These are phyloP conservation scores for Ellobium chinense DNA, from an alignment of 2,888 invertebrate genomes.

Conservation along the genomic window DNA sequence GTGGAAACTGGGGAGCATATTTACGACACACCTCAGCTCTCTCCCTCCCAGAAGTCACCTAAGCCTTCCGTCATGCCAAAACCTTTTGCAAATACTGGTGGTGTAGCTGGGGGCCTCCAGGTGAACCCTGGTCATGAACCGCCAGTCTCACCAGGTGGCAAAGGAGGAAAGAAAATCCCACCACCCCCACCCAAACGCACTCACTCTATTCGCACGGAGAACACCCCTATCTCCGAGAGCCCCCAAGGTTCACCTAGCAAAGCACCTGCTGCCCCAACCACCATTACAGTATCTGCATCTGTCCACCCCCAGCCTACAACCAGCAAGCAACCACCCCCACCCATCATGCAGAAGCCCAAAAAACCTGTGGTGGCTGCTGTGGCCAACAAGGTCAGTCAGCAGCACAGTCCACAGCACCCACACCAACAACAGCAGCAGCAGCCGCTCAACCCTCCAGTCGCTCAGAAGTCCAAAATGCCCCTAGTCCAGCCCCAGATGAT, in stretches of 20 bases:
- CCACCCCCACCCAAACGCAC: slow-evolving; percentile 81
- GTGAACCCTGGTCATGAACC: slow-evolving; percentile 59
- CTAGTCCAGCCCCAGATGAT: slow-evolving; percentile 30
- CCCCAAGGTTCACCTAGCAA: slow-evolving; percentile 22
- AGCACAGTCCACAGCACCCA: slow-evolving; percentile 1
- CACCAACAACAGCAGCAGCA: slow-evolving; percentile 3
- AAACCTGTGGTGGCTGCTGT: slow-evolving; percentile 43
- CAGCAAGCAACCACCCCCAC: slow-evolving; percentile 46
- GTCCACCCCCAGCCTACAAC: slow-evolving; percentile 25
- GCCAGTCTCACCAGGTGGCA: slow-evolving; percentile 63
- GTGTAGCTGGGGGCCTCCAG: slow-evolving; percentile 54
- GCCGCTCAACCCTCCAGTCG: neutral
- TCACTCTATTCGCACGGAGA: slow-evolving; percentile 76
- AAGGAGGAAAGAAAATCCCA: slow-evolving; percentile 75
- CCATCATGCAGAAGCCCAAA: slow-evolving; percentile 45
- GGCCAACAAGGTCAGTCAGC: slow-evolving; percentile 32
- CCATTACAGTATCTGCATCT: slow-evolving; percentile 34
- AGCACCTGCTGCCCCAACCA: neutral
- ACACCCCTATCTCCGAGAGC: slow-evolving; percentile 1
- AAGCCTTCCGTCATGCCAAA: slow-evolving; percentile 51
- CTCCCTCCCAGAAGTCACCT: slow-evolving; percentile 53
- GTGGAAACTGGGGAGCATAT: slow-evolving; percentile 60
- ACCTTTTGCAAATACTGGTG: slow-evolving; percentile 34
- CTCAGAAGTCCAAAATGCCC: slow-evolving; percentile 18
- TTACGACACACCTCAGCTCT: slow-evolving; percentile 66